phyloP scores from a whole-genome alignment of 2,888 invertebrate species.

The Morpho helenor region DNA sequence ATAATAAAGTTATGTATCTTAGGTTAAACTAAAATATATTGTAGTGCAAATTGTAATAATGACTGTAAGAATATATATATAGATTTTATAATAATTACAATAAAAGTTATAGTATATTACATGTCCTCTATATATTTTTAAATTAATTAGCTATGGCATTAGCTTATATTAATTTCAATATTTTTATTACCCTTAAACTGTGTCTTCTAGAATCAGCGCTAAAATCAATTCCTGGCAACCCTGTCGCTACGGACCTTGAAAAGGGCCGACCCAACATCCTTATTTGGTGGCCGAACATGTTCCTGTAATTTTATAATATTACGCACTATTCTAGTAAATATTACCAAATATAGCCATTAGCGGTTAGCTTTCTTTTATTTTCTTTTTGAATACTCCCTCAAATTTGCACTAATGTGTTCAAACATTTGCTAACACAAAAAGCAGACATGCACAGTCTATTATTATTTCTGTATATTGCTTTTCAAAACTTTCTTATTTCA shows the following conservation, averaged over 20 bases:
- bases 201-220: conserved; percentile 76
- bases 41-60: too few relatives aligned
- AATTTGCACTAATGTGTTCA: conserved; percentile 45
- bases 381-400: conserved; percentile 36
- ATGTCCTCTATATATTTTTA: too few relatives aligned
- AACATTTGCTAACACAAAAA: conserved; percentile 66
- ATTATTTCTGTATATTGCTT: conserved; percentile 29
- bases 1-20: too few relatives aligned
- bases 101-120: too few relatives aligned
- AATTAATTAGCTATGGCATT: too few relatives aligned
- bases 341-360: conserved; percentile 46
- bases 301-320: conserved; percentile 60
- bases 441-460: conserved; percentile 67
- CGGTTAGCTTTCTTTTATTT: conserved; percentile 28
- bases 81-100: too few relatives aligned
- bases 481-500: conserved; percentile 13
- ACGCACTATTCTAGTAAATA: conserved; percentile 1
- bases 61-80: too few relatives aligned
- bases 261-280: conserved; percentile 83
- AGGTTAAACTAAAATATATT: too few relatives aligned
- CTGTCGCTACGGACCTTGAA: conserved; percentile 81
- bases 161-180: not conserved
- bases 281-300: conserved; percentile 82
- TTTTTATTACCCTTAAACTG: conserved; percentile 75
- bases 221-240: conserved; percentile 73